phyloP scores from a whole-genome alignment of 2,888 invertebrate genomes.

The Azorinus chamasolen region DNA sequence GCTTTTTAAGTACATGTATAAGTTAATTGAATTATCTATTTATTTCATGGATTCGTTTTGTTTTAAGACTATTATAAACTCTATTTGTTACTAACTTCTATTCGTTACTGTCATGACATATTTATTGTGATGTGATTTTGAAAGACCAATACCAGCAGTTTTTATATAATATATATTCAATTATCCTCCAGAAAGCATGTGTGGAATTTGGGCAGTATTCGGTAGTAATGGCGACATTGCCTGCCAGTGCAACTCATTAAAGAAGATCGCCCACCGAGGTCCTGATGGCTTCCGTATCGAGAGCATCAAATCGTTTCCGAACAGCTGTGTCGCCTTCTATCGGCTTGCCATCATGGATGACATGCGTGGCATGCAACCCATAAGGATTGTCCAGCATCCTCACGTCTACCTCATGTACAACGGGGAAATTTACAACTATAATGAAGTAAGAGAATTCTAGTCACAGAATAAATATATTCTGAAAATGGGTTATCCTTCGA shows the following conservation, averaged over 20 bases:
- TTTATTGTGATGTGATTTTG: too few relatives aligned
- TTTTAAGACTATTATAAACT: too few relatives aligned
- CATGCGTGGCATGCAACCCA: conserved; percentile 86
- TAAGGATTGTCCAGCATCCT: conserved; percentile 83
- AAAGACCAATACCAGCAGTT: too few relatives aligned
- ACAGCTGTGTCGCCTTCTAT: conserved; percentile 85
- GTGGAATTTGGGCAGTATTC: conserved; percentile 87
- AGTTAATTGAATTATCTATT: too few relatives aligned
- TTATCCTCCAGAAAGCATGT: conserved; percentile 75
- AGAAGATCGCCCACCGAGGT: conserved; percentile 85
- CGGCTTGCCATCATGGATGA: conserved; percentile 85
- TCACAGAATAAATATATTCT: too few relatives aligned
- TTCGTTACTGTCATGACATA: too few relatives aligned
- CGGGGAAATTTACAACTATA: conserved; percentile 95
- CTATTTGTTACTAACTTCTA: too few relatives aligned
- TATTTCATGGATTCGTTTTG: too few relatives aligned
- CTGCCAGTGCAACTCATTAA: conserved; percentile 80
- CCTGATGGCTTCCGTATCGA: conserved; percentile 86
- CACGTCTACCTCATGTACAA: conserved; percentile 88
- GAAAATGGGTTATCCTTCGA: too few relatives aligned
- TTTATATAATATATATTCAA: too few relatives aligned
- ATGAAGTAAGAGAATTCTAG: conserved; percentile 72
- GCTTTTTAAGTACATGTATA: too few relatives aligned
- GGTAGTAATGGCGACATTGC: conserved; percentile 83
- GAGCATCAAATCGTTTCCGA: conserved; percentile 82